These are phyloP conservation scores for Pachymerium ferrugineum DNA, from an alignment of 2,888 invertebrate species.

Conservation along the genomic window DNA sequence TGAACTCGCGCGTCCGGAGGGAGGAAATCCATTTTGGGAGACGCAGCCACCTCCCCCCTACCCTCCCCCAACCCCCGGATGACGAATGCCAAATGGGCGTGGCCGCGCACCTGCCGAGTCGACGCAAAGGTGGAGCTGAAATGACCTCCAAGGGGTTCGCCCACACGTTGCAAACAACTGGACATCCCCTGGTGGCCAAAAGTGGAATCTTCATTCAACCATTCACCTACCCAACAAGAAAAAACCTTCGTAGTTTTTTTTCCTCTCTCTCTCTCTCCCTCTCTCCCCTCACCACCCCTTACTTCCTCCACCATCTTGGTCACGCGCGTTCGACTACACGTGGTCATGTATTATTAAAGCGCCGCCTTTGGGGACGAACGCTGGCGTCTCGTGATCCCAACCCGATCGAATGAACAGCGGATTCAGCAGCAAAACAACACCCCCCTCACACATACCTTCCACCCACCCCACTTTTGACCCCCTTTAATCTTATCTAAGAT, in stretches of 20 bases:
- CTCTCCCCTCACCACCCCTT: not conserved
- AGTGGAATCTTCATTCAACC: not conserved
- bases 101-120: constrained; percentile 22
- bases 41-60: no score
- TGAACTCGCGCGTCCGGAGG: constrained; percentile 27
- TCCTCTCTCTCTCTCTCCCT: not conserved
- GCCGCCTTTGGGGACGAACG: constrained; percentile 25
- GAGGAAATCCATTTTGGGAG: constrained; percentile 27
- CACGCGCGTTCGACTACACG: constrained; percentile 28
- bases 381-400: constrained; percentile 10
- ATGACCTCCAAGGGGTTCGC: constrained; percentile 23
- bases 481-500: no score
- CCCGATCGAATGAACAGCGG: constrained; percentile 28
- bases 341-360: constrained; percentile 32
- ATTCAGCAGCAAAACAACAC: constrained; percentile 20
- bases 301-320: not conserved
- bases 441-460: no score
- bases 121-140: constrained; percentile 11
- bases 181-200: not conserved
- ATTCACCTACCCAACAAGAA: not conserved
- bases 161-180: constrained; percentile 23
- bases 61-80: not conserved
- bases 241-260: not conserved
- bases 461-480: no score
- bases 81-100: constrained; percentile 13